Percentiles rank a stretch among this genome's conserved stretches.
Evolutionary conservation across 2,113 vertebrate genomes (phyloP).

Genomic region (Uropsilus gracilis): DNA sequence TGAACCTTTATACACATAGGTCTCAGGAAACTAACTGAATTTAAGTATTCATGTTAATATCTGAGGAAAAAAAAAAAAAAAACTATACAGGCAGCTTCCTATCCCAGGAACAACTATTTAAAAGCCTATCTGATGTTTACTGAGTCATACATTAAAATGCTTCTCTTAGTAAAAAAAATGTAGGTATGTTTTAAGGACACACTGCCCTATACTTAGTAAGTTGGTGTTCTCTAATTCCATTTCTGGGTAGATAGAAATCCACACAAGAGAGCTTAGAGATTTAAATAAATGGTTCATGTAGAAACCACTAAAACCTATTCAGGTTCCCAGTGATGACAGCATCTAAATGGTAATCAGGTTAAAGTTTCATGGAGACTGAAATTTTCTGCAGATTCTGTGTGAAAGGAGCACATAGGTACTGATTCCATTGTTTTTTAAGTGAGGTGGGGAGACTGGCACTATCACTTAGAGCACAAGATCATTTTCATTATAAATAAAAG

Average conservation of each 20-base stretch:
- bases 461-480: neutral
- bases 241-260: neutral
- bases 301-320: neutral
- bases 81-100: neutral
- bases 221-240: neutral
- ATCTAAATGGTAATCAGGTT: neutral
- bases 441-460: neutral
- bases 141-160: slow-evolving; percentile 11
- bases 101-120: neutral
- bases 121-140: neutral
- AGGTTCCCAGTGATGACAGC: neutral
- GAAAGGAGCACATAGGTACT: neutral
- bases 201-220: neutral
- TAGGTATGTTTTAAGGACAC: neutral
- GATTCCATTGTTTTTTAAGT: neutral
- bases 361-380: neutral
- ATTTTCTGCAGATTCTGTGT: neutral
- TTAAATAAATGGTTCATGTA: neutral
- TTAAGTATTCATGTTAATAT: neutral
- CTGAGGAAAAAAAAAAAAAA: neutral
- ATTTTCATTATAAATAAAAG: neutral
- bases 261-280: neutral
- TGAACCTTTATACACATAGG: slow-evolving; percentile 1
- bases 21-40: neutral
- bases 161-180: neutral